Evolutionary conservation across 1,140 invertebrate species (phyloP).

Genomic region (Lasioglossum albipes): DNA sequence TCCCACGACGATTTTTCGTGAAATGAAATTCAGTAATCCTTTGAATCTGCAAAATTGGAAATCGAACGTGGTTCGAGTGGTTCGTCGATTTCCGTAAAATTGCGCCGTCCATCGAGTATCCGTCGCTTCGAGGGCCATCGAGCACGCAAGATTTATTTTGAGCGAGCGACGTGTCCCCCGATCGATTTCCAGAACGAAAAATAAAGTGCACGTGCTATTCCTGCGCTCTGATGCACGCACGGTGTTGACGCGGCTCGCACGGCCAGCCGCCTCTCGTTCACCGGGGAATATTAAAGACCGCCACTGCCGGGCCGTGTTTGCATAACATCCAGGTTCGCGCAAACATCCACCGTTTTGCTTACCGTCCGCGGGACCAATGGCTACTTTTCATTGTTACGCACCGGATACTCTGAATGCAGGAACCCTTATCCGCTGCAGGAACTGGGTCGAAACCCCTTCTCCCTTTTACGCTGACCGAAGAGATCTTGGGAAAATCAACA

Average conservation of each 20-base stretch:
- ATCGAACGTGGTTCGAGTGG: too few species aligned
- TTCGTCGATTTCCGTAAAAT: too few species aligned
- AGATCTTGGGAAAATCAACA: too few species aligned
- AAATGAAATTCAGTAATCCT: too few species aligned
- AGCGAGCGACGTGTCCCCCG: conserved; percentile 44
- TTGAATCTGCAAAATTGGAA: too few species aligned
- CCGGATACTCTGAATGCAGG: conserved; percentile 32
- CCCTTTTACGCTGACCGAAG: too few species aligned
- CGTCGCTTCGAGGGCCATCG: conserved; percentile 17
- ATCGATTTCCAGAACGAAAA: conserved; percentile 51
- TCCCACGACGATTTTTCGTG: too few species aligned
- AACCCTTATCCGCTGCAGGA: not conserved
- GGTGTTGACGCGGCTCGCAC: conserved; percentile 56
- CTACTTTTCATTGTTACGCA: conserved; percentile 26
- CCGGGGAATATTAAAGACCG: conserved; percentile 61
- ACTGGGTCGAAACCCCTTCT: not conserved
- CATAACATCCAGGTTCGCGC: conserved; percentile 55
- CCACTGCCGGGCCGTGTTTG: conserved; percentile 51
- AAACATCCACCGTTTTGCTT: conserved; percentile 49
- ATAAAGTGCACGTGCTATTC: conserved; percentile 64
- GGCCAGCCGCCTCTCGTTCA: conserved; percentile 50
- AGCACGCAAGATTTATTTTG: conserved; percentile 48
- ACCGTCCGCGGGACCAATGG: conserved; percentile 34
- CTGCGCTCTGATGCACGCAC: conserved; percentile 50
- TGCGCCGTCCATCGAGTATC: too few species aligned